Evolutionary conservation across 2,888 invertebrate genomes (phyloP).

Genomic region (Merodon equestris): DNA sequence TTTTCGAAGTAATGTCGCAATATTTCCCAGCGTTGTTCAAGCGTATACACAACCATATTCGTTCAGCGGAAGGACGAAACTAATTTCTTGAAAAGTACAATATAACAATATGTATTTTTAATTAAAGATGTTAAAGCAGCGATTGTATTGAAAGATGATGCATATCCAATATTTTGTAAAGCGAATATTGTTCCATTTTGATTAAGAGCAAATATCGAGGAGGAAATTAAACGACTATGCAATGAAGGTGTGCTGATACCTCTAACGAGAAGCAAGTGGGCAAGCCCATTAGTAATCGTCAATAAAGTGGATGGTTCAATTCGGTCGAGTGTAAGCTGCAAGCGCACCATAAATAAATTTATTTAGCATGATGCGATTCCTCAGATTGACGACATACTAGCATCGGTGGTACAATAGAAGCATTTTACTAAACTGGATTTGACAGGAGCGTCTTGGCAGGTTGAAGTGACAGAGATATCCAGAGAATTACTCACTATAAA

Average conservation of each 20-base stretch:
- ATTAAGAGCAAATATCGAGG: slow-evolving; percentile 27
- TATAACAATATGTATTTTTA: slow-evolving; percentile 13
- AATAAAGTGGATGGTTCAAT: slow-evolving; percentile 13
- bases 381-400: slow-evolving; percentile 26
- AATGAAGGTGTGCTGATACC: slow-evolving; percentile 56
- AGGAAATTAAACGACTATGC: too few species aligned
- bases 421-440: slow-evolving; percentile 64
- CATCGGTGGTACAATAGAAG: slow-evolving; percentile 62
- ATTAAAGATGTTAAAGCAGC: slow-evolving; percentile 42
- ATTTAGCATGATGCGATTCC: slow-evolving; percentile 71
- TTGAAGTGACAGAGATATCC: slow-evolving; percentile 60
- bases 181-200: slow-evolving; percentile 18
- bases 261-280: slow-evolving; percentile 69
- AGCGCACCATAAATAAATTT: slow-evolving; percentile 66
- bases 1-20: too few species aligned
- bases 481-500: slow-evolving; percentile 69
- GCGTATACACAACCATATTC: too few species aligned
- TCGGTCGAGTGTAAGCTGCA: slow-evolving; percentile 73
- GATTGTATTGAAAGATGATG: too few species aligned
- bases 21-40: too few species aligned
- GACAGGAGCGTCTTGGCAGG: slow-evolving; percentile 67
- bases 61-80: too few species aligned
- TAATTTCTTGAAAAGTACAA: too few species aligned
- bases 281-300: slow-evolving; percentile 70
- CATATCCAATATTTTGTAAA: slow-evolving; percentile 36